phyloP scores from a whole-genome alignment of 2,888 invertebrate genomes.

The Eurytoma adleriae region DNA sequence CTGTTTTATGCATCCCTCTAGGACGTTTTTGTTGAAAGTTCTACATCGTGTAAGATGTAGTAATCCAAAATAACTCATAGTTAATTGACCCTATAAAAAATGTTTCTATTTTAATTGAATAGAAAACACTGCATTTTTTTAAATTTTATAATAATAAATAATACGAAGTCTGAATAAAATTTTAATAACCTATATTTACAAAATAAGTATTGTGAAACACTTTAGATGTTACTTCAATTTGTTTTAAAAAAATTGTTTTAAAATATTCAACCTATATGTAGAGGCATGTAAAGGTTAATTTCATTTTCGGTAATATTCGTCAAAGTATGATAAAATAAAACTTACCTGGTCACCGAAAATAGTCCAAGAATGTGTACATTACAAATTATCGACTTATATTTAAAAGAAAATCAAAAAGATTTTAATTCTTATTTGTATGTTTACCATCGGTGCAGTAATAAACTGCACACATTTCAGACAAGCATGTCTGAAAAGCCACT shows the following conservation, averaged over 20 bases:
- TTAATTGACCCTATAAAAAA: conserved; percentile 57
- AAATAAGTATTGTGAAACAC: neutral
- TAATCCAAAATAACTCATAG: conserved; percentile 66
- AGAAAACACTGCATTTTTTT: no score
- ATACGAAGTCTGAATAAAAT: no score
- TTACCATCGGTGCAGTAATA: neutral
- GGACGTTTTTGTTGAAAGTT: conserved; percentile 62
- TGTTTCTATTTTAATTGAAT: neutral
- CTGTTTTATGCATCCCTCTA: conserved; percentile 65
- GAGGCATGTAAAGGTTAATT: conserved; percentile 12
- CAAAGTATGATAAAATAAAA: neutral
- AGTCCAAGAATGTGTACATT: conserved; percentile 24
- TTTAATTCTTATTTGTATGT: no score
- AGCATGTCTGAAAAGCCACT: neutral
- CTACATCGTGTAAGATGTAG: conserved; percentile 60
- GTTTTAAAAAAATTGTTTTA: no score
- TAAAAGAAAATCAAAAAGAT: no score
- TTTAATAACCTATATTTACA: neutral
- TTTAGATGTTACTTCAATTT: no score
- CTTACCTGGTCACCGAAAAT: conserved; percentile 18
- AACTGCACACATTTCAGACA: neutral
- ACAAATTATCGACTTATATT: neutral
- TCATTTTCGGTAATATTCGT: conserved; percentile 9
- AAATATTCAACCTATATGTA: neutral
- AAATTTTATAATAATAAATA: no score